Evolutionary conservation across 2,797 vertebrate species (phyloP).

Genomic region (Rhynchonycteris naso): DNA sequence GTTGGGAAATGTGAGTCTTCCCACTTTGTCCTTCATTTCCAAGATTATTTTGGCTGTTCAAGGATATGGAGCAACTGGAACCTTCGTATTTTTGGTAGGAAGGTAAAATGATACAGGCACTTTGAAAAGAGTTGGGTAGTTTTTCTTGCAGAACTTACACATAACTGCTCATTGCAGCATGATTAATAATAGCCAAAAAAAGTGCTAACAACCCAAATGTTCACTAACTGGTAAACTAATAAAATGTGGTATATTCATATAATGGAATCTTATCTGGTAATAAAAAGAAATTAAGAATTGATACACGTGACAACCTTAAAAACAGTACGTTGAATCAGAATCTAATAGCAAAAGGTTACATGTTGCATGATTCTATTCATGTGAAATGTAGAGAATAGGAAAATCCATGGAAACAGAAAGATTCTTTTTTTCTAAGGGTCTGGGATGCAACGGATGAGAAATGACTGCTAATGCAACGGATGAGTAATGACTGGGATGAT

Average conservation of each 20-base stretch:
- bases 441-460: not conserved
- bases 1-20: not conserved
- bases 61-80: not conserved
- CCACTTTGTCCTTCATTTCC: not conserved
- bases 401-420: not conserved
- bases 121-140: not conserved
- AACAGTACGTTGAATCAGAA: not conserved
- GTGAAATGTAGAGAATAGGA: not conserved
- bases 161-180: not conserved
- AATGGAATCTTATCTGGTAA: not conserved
- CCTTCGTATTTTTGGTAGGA: not conserved
- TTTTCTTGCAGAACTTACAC: not conserved
- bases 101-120: not conserved
- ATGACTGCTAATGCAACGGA: not conserved
- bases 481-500: not conserved
- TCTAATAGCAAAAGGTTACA: not conserved
- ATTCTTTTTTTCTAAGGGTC: not conserved
- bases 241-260: not conserved
- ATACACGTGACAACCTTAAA: not conserved
- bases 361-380: not conserved
- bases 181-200: not conserved
- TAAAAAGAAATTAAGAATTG: not conserved
- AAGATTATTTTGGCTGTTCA: not conserved
- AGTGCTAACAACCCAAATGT: not conserved
- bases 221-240: not conserved